phyloP scores from a whole-genome alignment of 2,888 invertebrate genomes.

The Melieria picta region DNA sequence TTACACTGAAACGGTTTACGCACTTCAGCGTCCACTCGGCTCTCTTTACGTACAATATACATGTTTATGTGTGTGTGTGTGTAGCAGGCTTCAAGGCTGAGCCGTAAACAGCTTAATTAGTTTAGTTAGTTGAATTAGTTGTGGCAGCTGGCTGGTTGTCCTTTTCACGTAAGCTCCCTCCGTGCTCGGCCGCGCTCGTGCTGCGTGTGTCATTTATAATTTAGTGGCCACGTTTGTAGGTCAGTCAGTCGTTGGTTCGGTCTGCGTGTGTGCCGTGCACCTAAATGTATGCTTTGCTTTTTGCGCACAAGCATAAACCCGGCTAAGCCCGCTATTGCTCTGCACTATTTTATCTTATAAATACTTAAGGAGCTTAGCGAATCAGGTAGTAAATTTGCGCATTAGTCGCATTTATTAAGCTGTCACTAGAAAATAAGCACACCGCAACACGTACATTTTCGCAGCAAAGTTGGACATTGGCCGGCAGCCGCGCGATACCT shows the following conservation, averaged over 20 bases:
- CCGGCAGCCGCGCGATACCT: no score
- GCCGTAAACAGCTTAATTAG: slow-evolving; percentile 52
- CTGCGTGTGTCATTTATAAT: slow-evolving; percentile 60
- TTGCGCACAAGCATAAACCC: background rate
- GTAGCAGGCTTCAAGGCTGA: slow-evolving; percentile 47
- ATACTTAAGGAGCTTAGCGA: slow-evolving; percentile 51
- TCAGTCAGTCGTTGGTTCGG: slow-evolving; percentile 10
- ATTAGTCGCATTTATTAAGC: slow-evolving; percentile 55
- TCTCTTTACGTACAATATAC: background rate
- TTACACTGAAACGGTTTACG: background rate
- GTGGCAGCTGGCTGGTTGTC: slow-evolving; percentile 14
- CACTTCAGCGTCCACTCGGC: background rate
- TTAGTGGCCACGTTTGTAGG: slow-evolving; percentile 49
- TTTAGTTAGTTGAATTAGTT: slow-evolving; percentile 50
- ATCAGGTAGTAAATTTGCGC: slow-evolving; percentile 26
- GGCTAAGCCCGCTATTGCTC: background rate
- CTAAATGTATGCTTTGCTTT: slow-evolving; percentile 39
- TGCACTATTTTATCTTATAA: slow-evolving; percentile 49
- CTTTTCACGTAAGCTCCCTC: background rate
- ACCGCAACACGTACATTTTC: slow-evolving; percentile 15
- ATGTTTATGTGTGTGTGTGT: slow-evolving; percentile 4
- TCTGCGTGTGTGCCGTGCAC: slow-evolving; percentile 7
- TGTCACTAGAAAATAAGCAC: slow-evolving; percentile 39
- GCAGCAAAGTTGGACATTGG: slow-evolving; percentile 4
- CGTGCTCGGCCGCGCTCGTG: background rate